Conservation (phyloP, 1,140 invertebrate genomes). For the Olivierus martensii region DNA sequence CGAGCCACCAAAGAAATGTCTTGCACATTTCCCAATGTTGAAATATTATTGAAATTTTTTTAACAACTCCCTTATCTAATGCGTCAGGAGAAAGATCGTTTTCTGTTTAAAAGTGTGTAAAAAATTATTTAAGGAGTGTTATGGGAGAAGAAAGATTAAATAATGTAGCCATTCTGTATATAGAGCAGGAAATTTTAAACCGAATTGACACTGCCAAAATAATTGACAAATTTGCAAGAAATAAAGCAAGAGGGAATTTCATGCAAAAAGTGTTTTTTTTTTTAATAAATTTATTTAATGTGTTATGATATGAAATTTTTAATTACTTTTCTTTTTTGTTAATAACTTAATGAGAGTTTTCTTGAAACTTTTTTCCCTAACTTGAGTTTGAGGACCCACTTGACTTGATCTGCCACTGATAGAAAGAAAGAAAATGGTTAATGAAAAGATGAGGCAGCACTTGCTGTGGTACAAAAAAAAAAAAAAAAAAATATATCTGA, state of each 20-base stretch:
- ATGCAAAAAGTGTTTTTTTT: neutral
- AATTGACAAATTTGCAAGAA: neutral
- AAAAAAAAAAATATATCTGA: too few species aligned
- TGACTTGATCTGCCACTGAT: too few species aligned
- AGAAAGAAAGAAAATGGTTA: too few species aligned
- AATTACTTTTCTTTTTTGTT: too few species aligned
- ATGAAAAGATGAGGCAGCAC: too few species aligned
- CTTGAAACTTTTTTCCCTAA: too few species aligned
- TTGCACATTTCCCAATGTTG: neutral
- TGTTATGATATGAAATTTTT: too few species aligned
- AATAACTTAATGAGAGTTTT: too few species aligned
- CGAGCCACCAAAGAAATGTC: neutral
- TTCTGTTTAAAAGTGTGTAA: neutral
- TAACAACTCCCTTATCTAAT: neutral
- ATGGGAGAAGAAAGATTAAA: neutral
- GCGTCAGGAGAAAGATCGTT: neutral
- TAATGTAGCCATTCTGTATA: neutral
- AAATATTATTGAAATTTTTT: neutral
- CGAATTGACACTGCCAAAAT: neutral
- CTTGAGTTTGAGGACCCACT: too few species aligned
- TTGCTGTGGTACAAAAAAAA: too few species aligned
- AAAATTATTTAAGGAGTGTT: neutral
- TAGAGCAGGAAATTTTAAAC: neutral
- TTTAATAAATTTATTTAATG: too few species aligned
- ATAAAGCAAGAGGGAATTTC: neutral